phyloP scores from a whole-genome alignment of 2,888 invertebrate genomes.

The Ormyrus rosae region DNA sequence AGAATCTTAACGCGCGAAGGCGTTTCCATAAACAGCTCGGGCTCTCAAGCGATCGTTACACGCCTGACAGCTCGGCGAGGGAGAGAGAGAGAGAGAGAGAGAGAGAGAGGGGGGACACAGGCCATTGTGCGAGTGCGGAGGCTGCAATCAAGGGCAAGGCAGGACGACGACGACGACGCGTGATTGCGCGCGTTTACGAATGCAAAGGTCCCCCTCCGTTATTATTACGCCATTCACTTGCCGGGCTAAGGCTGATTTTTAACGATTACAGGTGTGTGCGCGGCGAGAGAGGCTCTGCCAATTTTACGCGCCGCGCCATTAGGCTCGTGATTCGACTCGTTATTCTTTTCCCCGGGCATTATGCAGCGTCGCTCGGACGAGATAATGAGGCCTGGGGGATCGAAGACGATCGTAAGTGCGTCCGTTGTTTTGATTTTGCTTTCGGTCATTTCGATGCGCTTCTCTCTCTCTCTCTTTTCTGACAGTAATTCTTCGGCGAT shows the following conservation, averaged over 20 bases:
- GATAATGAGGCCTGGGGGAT: too few species aligned
- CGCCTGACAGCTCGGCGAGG: constrained; percentile 1
- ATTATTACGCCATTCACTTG: constrained; percentile 42
- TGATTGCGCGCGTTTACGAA: not conserved
- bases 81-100: not conserved
- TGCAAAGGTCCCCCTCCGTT: not conserved
- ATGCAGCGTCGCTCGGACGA: not conserved
- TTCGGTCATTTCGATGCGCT: not conserved
- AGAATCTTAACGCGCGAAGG: not conserved
- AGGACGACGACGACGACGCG: not conserved
- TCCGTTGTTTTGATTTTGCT: too few species aligned
- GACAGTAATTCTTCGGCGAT: not conserved
- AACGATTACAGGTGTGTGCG: constrained; percentile 39
- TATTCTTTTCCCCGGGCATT: not conserved
- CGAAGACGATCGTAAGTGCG: too few species aligned
- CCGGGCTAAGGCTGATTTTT: constrained; percentile 36
- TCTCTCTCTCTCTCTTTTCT: not conserved
- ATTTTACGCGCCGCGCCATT: constrained; percentile 36
- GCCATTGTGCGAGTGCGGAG: not conserved
- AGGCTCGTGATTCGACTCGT: constrained; percentile 38
- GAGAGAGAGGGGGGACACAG: too few species aligned
- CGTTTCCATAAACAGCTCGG: constrained; percentile 23
- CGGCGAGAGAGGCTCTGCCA: not conserved
- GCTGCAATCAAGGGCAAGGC: constrained; percentile 33
- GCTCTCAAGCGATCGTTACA: constrained; percentile 11